phyloP scores from a whole-genome alignment of 2,888 invertebrate genomes.

The Boloria euphrosyne region DNA sequence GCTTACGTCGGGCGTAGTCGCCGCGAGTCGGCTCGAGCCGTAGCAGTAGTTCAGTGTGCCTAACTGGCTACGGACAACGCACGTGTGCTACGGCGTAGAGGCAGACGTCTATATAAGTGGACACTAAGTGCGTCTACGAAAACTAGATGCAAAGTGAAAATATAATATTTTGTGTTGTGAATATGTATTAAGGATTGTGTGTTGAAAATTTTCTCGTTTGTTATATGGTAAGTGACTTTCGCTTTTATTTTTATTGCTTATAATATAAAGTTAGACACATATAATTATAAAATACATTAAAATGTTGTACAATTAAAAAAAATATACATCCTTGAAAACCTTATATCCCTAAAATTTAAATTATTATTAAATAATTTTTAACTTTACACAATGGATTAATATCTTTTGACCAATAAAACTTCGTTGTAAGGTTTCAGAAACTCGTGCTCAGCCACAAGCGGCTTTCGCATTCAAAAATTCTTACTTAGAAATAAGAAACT shows the following conservation, averaged over 20 bases:
- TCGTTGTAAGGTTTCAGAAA: too few relatives aligned
- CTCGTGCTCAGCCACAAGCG: too few relatives aligned
- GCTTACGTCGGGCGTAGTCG: conserved; percentile 62
- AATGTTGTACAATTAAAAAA: neutral
- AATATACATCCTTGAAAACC: too few relatives aligned
- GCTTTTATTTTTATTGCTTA: neutral
- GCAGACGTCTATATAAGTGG: conserved; percentile 48
- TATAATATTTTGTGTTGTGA: conserved; percentile 46
- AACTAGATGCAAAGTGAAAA: conserved; percentile 38
- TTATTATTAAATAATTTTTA: too few relatives aligned
- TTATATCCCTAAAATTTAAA: too few relatives aligned
- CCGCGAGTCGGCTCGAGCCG: conserved; percentile 60
- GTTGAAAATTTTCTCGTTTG: conserved; percentile 48
- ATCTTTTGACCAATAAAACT: too few relatives aligned
- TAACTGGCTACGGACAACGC: conserved; percentile 63
- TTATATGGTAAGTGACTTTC: conserved; percentile 66
- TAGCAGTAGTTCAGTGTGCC: conserved; percentile 68
- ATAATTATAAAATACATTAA: neutral
- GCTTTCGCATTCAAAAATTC: too few relatives aligned
- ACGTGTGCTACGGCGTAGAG: conserved; percentile 66
- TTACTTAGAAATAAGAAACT: too few relatives aligned
- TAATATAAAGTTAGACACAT: too few relatives aligned
- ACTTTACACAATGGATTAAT: too few relatives aligned
- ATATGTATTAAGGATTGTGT: conserved; percentile 51
- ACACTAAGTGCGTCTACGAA: conserved; percentile 41